phyloP scores from a whole-genome alignment of 1,140 invertebrate species.

The Heliconius himera region DNA sequence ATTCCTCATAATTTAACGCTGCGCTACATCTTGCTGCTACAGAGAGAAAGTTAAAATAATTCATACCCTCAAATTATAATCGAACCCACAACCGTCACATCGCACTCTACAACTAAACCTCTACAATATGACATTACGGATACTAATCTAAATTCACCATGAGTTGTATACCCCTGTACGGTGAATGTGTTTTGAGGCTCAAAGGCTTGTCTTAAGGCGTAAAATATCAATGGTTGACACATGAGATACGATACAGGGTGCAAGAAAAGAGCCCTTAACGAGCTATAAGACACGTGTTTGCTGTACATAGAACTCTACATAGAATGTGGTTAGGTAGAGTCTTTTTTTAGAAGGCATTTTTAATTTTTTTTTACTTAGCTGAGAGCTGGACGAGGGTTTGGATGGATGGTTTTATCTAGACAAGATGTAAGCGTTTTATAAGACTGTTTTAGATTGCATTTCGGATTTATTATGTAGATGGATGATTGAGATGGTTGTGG shows the following conservation, averaged over 20 bases:
- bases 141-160: constrained; percentile 11
- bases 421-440: neutral
- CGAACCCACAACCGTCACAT: too few relatives aligned
- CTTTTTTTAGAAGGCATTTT: constrained; percentile 21
- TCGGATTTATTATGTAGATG: too few relatives aligned
- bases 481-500: too few relatives aligned
- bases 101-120: too few relatives aligned
- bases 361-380: constrained; percentile 2
- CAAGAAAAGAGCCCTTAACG: constrained; percentile 31
- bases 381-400: neutral
- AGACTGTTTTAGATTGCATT: too few relatives aligned
- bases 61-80: too few relatives aligned
- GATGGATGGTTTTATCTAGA: neutral
- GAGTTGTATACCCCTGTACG: constrained; percentile 10
- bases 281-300: constrained; percentile 30
- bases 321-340: constrained; percentile 21
- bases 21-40: too few relatives aligned
- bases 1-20: too few relatives aligned
- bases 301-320: constrained; percentile 23
- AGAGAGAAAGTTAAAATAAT: too few relatives aligned
- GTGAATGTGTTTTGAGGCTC: constrained; percentile 31
- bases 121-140: neutral
- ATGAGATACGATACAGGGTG: constrained; percentile 30
- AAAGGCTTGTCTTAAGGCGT: constrained; percentile 39
- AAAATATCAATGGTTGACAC: constrained; percentile 37